These are phyloP conservation scores for Babylonia areolata DNA, from an alignment of 1,140 invertebrate species.

Conservation along the genomic window DNA sequence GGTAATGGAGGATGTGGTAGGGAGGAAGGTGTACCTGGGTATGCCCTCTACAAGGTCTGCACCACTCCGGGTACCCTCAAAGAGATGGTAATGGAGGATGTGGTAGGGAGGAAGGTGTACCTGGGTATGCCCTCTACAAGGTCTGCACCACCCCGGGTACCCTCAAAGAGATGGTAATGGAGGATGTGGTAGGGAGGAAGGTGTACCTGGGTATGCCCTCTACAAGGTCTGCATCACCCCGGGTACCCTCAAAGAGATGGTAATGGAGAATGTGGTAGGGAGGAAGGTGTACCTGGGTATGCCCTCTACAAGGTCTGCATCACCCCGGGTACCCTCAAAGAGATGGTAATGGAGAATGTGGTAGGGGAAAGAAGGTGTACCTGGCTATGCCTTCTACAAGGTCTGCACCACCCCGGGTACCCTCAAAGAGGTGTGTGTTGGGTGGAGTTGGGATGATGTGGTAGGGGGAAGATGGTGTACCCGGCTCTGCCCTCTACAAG, in stretches of 20 bases:
- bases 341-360: too few species aligned
- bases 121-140: conserved; percentile 61
- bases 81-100: too few species aligned
- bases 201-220: conserved; percentile 62
- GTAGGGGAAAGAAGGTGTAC: too few species aligned
- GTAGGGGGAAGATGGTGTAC: too few species aligned
- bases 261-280: too few species aligned
- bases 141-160: conserved; percentile 51
- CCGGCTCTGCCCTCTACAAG: conserved; percentile 61
- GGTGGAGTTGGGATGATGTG: too few species aligned
- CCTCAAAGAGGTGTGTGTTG: conserved; percentile 59
- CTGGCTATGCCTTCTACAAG: conserved; percentile 61
- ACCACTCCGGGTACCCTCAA: conserved; percentile 52
- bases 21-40: too few species aligned
- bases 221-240: conserved; percentile 54
- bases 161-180: conserved; percentile 57
- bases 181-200: too few species aligned
- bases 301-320: conserved; percentile 57
- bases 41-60: conserved; percentile 58
- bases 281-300: too few species aligned
- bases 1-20: too few species aligned
- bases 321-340: conserved; percentile 52
- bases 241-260: conserved; percentile 58
- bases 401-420: conserved; percentile 51
- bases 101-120: too few species aligned